A percentile compares a stretch with the other conserved stretches of the same genome.
These are phyloP conservation scores for Dallia pectoralis DNA, from an alignment of 2,797 vertebrate genomes.

Conservation along the genomic window DNA sequence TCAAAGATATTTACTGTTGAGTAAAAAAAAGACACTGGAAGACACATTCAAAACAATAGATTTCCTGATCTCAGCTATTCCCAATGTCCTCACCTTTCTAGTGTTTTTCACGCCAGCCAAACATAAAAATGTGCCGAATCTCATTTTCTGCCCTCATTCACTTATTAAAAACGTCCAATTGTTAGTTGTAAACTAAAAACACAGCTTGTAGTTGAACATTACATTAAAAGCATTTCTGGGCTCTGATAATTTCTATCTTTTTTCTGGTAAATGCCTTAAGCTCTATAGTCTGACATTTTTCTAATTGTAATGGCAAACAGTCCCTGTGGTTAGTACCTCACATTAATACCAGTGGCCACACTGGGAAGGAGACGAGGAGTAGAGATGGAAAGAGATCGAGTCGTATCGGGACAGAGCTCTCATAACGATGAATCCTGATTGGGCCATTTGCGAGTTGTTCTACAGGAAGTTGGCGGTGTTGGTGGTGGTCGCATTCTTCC, in stretches of 20 bases:
- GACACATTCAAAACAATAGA: not conserved
- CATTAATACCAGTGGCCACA: not conserved
- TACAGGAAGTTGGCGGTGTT: conserved; percentile 64
- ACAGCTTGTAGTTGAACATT: not conserved
- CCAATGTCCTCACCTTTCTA: not conserved
- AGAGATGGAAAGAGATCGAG: not conserved
- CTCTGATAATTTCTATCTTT: not conserved
- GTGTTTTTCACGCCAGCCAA: not conserved
- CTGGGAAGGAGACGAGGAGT: not conserved
- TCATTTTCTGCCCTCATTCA: not conserved
- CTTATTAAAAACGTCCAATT: not conserved
- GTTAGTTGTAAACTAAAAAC: not conserved
- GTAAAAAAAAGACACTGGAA: not conserved
- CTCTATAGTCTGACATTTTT: not conserved
- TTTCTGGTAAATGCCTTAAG: not conserved
- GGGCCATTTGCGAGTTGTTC: not conserved
- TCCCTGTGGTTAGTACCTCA: not conserved
- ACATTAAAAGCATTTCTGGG: not conserved
- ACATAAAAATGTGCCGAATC: not conserved
- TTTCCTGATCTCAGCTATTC: not conserved
- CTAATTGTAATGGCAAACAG: not conserved
- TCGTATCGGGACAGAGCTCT: not conserved
- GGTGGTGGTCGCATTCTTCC: conserved; percentile 22
- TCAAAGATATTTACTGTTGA: not conserved
- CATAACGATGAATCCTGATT: not conserved